Evolutionary conservation across 1,140 invertebrate species (phyloP), one percentile per base, ranked within the genome.

Genomic region (Olivierus martensii): DNA sequence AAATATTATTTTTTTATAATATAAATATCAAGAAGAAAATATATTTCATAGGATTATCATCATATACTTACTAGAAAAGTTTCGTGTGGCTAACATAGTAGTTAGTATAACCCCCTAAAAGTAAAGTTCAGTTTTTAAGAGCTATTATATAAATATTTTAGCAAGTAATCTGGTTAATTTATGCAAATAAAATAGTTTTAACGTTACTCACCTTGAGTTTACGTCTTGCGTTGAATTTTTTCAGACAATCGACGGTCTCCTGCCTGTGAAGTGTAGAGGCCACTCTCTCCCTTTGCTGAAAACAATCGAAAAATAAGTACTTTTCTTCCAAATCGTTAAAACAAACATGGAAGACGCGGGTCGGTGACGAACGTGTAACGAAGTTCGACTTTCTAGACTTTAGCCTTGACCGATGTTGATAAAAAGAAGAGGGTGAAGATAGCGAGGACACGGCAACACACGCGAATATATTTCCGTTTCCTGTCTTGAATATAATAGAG

Each of bases 181-280:
- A 19, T 12, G 18, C 15, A 44, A 17, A 1, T 11, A 44, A 19
- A 44, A 34, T 34, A 44, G 7, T 42, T 28, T 42, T 22, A 19
- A 36, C 10, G 39, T 21, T n/a, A n/a, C 51, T 51, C 19, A 58
- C 56, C 84, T 95, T 95, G 63, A 99, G 79, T 75, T 99, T 99
- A 73, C 95, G 87, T 66, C 95, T 81, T 57, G 95, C 95, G 76
- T 99, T 99, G 83, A 99, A 99, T 77, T 99, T 98, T 80, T 97
- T 98, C 77, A 99, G 82, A 75, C 95, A 99, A 67, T 99, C 95
- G 61, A 99, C 95, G 61, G 95, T 99, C 75, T 99, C 93, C 79
- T 99, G 95, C 68, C 95, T 82, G 75, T 99, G 95, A 63, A 99
- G 89, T 49, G 92, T 83, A 51, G 92, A 95, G 59, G 95, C 95